These are phyloP conservation scores for Scytalopus superciliaris DNA, from an alignment of 2,113 vertebrate species.

Conservation along the genomic window DNA sequence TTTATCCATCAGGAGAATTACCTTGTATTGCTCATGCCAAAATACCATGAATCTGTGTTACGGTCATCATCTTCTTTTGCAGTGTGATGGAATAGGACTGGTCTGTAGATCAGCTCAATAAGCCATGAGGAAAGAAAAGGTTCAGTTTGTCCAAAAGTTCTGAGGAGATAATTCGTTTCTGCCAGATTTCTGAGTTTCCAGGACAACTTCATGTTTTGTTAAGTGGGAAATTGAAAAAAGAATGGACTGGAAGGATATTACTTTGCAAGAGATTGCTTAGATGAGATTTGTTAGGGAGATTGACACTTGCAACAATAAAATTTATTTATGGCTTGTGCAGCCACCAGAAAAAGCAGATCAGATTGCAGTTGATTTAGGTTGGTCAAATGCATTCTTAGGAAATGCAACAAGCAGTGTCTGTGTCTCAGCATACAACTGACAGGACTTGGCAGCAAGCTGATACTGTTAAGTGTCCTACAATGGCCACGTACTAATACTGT, in stretches of 20 bases:
- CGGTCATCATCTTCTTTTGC: neutral
- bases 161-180: neutral
- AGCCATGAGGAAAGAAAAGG: neutral
- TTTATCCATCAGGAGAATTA: neutral
- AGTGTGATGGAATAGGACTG: neutral
- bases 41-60: neutral
- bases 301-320: constrained; percentile 1
- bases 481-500: neutral
- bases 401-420: constrained; percentile 17
- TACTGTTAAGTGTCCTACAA: neutral
- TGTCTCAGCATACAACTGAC: neutral
- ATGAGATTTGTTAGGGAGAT: neutral
- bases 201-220: neutral
- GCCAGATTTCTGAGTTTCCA: neutral
- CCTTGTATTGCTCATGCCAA: neutral
- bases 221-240: neutral
- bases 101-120: neutral
- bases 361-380: constrained; percentile 39
- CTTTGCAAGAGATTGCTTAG: neutral
- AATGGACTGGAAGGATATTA: neutral
- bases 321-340: neutral
- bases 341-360: neutral
- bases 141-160: neutral
- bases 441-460: constrained; percentile 30
- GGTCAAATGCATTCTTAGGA: constrained; percentile 23